Evolutionary conservation across 2,888 invertebrate species (phyloP).

Genomic region (Epinotia bilunana): DNA sequence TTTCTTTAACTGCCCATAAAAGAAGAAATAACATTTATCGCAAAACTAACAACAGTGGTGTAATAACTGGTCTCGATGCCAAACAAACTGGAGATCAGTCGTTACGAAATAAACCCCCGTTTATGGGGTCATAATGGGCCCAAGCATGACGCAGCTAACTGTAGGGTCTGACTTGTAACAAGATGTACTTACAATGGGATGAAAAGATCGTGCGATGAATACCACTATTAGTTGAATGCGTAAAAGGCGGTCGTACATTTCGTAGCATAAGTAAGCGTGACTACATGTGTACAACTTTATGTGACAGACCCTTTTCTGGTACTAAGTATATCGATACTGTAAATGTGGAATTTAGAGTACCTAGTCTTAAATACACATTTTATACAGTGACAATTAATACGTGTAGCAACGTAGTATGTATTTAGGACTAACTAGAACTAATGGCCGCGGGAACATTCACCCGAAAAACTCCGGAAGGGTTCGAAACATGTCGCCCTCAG

Average conservation of each 20-base stretch:
- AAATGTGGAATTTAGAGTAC: background rate
- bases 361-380: too few species aligned
- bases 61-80: slow-evolving; percentile 20
- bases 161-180: slow-evolving; percentile 42
- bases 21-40: slow-evolving; percentile 5
- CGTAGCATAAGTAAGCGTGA: background rate
- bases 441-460: too few species aligned
- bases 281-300: background rate
- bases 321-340: background rate
- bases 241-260: slow-evolving; percentile 20
- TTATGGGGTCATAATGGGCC: slow-evolving; percentile 34
- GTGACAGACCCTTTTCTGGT: background rate
- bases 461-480: too few species aligned
- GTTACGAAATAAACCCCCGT: slow-evolving; percentile 38
- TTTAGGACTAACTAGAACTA: too few species aligned
- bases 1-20: slow-evolving; percentile 10
- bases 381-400: too few species aligned
- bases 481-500: too few species aligned
- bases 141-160: slow-evolving; percentile 42
- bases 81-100: slow-evolving; percentile 27
- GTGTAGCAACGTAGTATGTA: too few species aligned
- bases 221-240: slow-evolving; percentile 30
- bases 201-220: slow-evolving; percentile 38
- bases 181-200: slow-evolving; percentile 39
- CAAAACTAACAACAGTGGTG: slow-evolving; percentile 1